Base-by-base conservation (phyloP, 2,113 vertebrate species). In the Orientallactaga bullata region DNA sequence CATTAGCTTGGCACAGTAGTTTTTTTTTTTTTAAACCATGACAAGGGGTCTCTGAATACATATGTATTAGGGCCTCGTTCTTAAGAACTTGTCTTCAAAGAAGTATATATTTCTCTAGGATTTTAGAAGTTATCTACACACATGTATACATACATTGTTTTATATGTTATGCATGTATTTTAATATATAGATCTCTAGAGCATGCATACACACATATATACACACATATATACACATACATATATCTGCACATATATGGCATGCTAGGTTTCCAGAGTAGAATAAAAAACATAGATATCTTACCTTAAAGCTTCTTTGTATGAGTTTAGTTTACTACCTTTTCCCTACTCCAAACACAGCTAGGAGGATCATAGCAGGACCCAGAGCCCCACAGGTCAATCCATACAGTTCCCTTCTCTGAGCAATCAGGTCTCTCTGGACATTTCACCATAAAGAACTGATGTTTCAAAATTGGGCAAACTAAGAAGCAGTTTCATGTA, bases 381-480 rank as follows among this genome's bases (percentile, higher is more conserved):
- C 23, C 37, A 81, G 82, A 81, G n/a, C 32, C 28, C 47, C 81
- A 55, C 51, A 85, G 69, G 7, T 71, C 28, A 76, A 15, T n/a
- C 13, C 5, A 5, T 11, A 63, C 1, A 85, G 30, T 4, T 24
- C 30, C 10, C 0, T 85, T 61, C 28, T 76, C 18, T 5, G 47
- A 71, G 1, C 7, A 42, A 39, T 24, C 26, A 86, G 28, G 4
- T 77, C 9, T 93, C 65, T 89, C 68, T 86, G 35, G 69, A 28
- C 32, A 71, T 96, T 92, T 81, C 30, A 24, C 89, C 71, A 94
- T 1, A 84, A 58, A 86, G 58, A 55, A 37, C 39, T 72, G 68
- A 82, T 21, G 42, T 65, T 96, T 80, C 85, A 85, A 92, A 91
- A 63, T 32, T 79, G 84, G 77, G 73, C 60, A 81, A 93, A 81